Evolutionary conservation across 2,888 invertebrate genomes (phyloP).

Genomic region (Sepiola atlantica): DNA sequence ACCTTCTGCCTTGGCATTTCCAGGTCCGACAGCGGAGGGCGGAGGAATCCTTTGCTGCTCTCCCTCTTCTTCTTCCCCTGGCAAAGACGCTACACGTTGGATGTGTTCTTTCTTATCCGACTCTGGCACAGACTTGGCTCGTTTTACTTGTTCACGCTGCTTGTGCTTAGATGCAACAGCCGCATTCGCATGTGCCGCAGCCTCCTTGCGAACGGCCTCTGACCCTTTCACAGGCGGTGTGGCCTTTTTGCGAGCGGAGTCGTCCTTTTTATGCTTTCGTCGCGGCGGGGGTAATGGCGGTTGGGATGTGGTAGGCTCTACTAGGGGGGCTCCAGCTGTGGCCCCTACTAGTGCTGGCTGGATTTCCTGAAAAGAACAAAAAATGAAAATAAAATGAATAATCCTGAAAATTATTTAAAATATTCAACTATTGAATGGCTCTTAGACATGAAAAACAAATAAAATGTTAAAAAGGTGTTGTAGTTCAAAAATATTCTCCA

Average conservation of each 20-base stretch:
- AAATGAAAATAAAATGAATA: background rate
- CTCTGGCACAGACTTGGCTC: background rate
- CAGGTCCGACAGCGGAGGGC: background rate
- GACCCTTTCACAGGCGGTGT: constrained; percentile 22
- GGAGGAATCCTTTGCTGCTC: background rate
- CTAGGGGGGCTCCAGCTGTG: constrained; percentile 33
- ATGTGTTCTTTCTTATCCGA: background rate
- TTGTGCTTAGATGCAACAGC: background rate
- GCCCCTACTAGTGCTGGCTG: constrained; percentile 24
- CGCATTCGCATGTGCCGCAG: background rate
- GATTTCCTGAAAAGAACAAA: constrained; percentile 23
- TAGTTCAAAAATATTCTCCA: no score
- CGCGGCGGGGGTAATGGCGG: constrained; percentile 38
- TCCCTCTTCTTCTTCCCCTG: background rate
- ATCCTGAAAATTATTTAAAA: background rate
- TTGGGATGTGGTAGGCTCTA: background rate
- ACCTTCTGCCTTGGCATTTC: background rate
- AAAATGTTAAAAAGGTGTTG: no score
- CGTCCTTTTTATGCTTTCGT: constrained; percentile 14
- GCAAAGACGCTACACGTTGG: background rate
- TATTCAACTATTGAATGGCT: no score
- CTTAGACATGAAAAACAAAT: no score
- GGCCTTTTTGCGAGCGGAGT: background rate
- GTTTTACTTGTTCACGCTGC: constrained; percentile 1
- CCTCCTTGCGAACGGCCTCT: constrained; percentile 32